Evolutionary conservation across 2,113 vertebrate species (phyloP), one percentile per base, ranked within the genome.

Genomic region (Hirundichthys speculiger): DNA sequence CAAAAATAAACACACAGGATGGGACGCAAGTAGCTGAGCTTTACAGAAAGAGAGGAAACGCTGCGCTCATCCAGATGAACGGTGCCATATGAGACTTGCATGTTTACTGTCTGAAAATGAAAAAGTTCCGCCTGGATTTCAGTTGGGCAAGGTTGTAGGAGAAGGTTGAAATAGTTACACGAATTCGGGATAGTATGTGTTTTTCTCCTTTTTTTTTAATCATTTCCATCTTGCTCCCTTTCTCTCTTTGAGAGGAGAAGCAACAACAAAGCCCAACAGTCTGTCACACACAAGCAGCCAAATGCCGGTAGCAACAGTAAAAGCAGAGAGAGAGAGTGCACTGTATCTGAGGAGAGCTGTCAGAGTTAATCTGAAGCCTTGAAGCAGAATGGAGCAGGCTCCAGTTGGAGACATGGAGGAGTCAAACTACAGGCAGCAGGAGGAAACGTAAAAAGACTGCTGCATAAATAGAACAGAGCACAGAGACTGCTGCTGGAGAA

Each of bases 381-480:
- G 42, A 67, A 75, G 54, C 25, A 43, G 64, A 65, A 68, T 38
- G 69, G 64, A 51, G 69, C 77, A 73, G 74, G 64, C 70, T 73
- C 48, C 75, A 75, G 57, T 73, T 85, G 15, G 59, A 59, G 64
- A 60, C 61, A 49, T 14, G 4, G 52, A 76, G 73, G 82, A 80
- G 76, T 80, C 75, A 69, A 74, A 78, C 79, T 73, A 69, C 57
- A 76, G 56, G 53, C 49, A 57, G 67, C 25, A 54, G 40, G 56
- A 19, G 52, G 54, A 56, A 62, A 63, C 43, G 45, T 73, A 63
- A 84, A 86, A 80, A 71, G 73, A 46, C 30, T 49, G 78, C 24
- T 72, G 73, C 78, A 84, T 55, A 84, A 86, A 86, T 86, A 87
- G 82, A 77, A 47, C 58, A 58, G 59, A 77, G 51, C 38, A 62